phyloP scores from a whole-genome alignment of 2,797 vertebrate species.

The Morus bassanus region DNA sequence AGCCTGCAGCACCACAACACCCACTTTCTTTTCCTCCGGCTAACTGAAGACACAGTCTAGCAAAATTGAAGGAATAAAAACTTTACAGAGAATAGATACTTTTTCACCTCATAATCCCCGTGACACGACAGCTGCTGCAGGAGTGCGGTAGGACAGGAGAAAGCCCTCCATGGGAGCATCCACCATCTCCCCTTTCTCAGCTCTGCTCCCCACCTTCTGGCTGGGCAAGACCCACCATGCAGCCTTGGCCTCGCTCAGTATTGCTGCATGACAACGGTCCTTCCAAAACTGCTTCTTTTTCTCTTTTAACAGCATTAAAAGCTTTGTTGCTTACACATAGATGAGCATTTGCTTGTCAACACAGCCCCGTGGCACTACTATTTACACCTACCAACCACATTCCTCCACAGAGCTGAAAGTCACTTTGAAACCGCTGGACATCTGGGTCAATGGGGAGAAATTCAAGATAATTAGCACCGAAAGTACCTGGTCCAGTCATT shows the following conservation, averaged over 20 bases:
- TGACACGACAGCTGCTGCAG: accelerated
- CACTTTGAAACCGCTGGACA: not conserved
- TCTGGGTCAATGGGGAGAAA: not conserved
- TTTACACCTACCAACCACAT: not conserved
- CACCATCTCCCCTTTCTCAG: not conserved
- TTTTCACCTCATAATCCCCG: not conserved
- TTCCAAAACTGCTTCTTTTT: not conserved
- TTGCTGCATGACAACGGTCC: not conserved
- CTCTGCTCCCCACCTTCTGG: not conserved
- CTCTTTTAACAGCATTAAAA: not conserved
- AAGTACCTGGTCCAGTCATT: not conserved
- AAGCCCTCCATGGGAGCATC: not conserved
- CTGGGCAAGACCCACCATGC: not conserved
- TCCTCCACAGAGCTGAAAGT: not conserved
- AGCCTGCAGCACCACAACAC: not conserved
- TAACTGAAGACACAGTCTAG: not conserved
- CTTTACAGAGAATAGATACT: not conserved
- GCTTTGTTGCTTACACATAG: not conserved
- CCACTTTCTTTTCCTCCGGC: not conserved
- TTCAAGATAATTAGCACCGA: not conserved
- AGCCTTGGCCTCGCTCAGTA: not conserved
- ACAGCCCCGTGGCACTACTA: not conserved
- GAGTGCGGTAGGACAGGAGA: not conserved
- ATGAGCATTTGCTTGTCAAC: not conserved
- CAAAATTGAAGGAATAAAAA: not conserved